Base-by-base conservation (phyloP, 2,113 vertebrate species). In the Chlorodrepanis virens region DNA sequence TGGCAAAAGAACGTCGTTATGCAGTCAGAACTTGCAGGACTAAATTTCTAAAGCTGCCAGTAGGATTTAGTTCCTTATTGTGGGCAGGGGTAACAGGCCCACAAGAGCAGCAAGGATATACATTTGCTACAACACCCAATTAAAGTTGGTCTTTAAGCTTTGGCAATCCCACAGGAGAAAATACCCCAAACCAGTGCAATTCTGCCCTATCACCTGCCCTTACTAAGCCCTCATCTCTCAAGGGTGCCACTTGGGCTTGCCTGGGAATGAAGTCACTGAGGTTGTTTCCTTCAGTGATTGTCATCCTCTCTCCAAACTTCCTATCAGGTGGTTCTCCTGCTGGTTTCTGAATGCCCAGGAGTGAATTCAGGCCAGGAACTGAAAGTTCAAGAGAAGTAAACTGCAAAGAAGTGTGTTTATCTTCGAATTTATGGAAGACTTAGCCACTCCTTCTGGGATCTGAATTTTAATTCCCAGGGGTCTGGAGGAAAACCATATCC, bases 171-270 rank as follows among this genome's bases (percentile, higher is more conserved):
- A 13, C 6, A 42, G 39, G 29, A 67, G 23, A 42, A 77, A 83
- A 61, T 0, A 2, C 12, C 29, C 3, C 0, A 3, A 45, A 47
- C 2, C 12, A 50, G 9, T 27, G 28, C 20, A 28, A 1, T 19
- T 39, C 39, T 69, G 12, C 11, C 15, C 39, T 44, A 14, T 3
- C 40, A n/a, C 5, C 21, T 76, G 35, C 27, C 8, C 28, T 33
- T 37, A 18, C 4, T 11, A 53, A 74, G n/a, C 16, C 44, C 24
- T 35, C 21, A 5, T 33, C 10, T 71, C 49, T 85, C 37, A 29
- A 2, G 13, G 16, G 12, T 33, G 35, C 16, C 5, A 0, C 39
- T 45, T 2, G 1, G 5, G 50, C 67, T 87, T 23, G 2, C 42
- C 35, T 42, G 25, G 49, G 52, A 59, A 68, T 40, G 9, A n/a